Conservation (phyloP, 2,888 invertebrate species). For the Tetanocera ferruginea region DNA sequence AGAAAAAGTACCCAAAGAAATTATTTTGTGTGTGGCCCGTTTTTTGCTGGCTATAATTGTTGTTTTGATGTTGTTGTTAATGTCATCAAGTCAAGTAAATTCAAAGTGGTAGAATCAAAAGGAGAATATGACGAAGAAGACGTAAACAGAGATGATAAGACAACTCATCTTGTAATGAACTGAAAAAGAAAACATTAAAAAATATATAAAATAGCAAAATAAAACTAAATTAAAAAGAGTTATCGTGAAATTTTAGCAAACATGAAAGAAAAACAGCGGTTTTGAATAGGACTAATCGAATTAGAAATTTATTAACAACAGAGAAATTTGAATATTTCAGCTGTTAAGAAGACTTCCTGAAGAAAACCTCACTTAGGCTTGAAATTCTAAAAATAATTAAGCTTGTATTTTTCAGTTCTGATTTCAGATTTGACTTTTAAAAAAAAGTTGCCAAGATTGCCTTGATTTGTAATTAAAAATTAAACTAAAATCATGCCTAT, state of each 20-base stretch:
- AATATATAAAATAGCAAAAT: neutral
- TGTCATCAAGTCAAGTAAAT: slow-evolving; percentile 55
- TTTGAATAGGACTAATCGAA: too few species aligned
- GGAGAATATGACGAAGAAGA: neutral
- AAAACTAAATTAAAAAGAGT: neutral
- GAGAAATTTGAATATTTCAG: too few species aligned
- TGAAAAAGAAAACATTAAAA: slow-evolving; percentile 44
- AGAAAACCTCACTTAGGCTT: too few species aligned
- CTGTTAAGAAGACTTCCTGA: too few species aligned
- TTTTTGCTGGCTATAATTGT: slow-evolving; percentile 12
- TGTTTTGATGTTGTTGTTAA: slow-evolving; percentile 37
- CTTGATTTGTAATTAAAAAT: too few species aligned
- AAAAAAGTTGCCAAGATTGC: too few species aligned
- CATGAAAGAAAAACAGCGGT: too few species aligned
- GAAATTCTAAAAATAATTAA: too few species aligned
- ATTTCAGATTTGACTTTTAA: too few species aligned
- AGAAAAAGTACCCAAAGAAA: slow-evolving; percentile 7
- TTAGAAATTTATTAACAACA: too few species aligned
- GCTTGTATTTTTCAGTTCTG: too few species aligned
- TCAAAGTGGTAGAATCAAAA: neutral
- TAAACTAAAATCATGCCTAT: too few species aligned
- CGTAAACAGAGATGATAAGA: slow-evolving; percentile 46
- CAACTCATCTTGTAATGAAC: slow-evolving; percentile 59
- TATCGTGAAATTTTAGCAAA: neutral
- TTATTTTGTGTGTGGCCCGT: slow-evolving; percentile 63